Evolutionary conservation across 2,888 invertebrate genomes (phyloP).

Genomic region (Tenthredo distinguenda): DNA sequence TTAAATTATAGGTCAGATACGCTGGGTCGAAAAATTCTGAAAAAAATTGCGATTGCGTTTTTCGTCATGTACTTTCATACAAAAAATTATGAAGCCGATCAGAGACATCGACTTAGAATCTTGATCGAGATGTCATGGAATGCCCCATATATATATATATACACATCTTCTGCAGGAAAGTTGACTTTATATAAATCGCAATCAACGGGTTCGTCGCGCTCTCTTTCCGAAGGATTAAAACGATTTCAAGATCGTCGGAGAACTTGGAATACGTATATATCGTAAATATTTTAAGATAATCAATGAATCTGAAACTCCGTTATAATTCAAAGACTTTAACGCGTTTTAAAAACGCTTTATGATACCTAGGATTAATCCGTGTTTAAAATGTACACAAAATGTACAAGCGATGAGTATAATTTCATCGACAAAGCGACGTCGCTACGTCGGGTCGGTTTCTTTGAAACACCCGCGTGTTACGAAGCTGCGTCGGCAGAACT

Average conservation of each 20-base stretch:
- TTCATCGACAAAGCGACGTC: neutral
- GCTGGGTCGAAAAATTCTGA: too few species aligned
- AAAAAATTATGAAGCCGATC: too few species aligned
- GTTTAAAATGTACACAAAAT: neutral
- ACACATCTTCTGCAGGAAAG: slow-evolving; percentile 48
- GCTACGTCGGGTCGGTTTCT: neutral
- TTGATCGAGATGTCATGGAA: too few species aligned
- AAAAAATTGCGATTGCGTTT: too few species aligned
- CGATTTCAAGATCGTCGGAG: slow-evolving; percentile 10
- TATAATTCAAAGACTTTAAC: slow-evolving; percentile 4
- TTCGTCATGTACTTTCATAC: too few species aligned
- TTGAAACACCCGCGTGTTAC: neutral
- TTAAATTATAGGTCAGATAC: too few species aligned
- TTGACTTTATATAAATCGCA: slow-evolving; percentile 71
- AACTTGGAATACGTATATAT: neutral
- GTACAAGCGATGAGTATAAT: neutral
- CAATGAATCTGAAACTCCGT: neutral
- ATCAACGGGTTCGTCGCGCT: slow-evolving; percentile 62
- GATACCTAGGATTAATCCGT: neutral
- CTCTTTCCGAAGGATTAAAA: slow-evolving; percentile 54
- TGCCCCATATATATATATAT: neutral
- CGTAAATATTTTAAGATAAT: neutral
- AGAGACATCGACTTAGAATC: too few species aligned
- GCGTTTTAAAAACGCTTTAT: neutral
- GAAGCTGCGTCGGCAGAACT: slow-evolving; percentile 31